Conservation (phyloP, 2,113 vertebrate species). For the Engraulis encrasicolus region DNA sequence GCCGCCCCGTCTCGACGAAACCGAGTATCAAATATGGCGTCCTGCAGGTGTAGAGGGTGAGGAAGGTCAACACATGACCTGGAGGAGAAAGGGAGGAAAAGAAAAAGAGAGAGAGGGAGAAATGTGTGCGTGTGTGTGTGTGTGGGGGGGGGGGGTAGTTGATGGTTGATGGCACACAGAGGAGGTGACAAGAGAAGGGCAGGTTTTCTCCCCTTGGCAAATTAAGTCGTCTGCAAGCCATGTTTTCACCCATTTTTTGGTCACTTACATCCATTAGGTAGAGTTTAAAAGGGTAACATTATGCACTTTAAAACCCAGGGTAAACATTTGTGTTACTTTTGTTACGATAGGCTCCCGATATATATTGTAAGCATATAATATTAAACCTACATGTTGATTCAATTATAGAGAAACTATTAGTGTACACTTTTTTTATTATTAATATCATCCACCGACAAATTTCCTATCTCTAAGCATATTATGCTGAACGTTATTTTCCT, state of each 20-base stretch:
- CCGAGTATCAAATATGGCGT: constrained; percentile 87
- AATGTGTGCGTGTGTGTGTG: constrained; percentile 23
- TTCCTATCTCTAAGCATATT: background rate
- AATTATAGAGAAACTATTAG: too few relatives aligned
- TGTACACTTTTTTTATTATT: too few relatives aligned
- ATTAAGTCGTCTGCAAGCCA: constrained; percentile 80
- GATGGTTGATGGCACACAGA: constrained; percentile 8
- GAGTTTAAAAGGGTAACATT: background rate
- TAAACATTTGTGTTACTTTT: too few relatives aligned
- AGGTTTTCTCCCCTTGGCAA: constrained; percentile 77
- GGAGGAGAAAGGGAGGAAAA: constrained; percentile 63
- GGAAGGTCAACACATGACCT: constrained; percentile 81
- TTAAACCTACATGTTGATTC: too few relatives aligned
- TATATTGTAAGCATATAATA: too few relatives aligned
- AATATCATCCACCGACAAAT: background rate
- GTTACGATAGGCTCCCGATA: too few relatives aligned
- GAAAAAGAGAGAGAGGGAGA: constrained; percentile 50
- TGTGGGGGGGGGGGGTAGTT: constrained; percentile 38
- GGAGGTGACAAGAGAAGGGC: too few relatives aligned
- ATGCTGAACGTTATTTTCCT: background rate
- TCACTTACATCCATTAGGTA: too few relatives aligned
- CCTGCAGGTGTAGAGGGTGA: constrained; percentile 85
- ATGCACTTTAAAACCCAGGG: too few relatives aligned
- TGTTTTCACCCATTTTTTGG: background rate
- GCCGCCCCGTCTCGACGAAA: constrained; percentile 75